These are phyloP conservation scores for Prionailurus bengalensis DNA, from an alignment of 2,113 vertebrate species.

Conservation along the genomic window DNA sequence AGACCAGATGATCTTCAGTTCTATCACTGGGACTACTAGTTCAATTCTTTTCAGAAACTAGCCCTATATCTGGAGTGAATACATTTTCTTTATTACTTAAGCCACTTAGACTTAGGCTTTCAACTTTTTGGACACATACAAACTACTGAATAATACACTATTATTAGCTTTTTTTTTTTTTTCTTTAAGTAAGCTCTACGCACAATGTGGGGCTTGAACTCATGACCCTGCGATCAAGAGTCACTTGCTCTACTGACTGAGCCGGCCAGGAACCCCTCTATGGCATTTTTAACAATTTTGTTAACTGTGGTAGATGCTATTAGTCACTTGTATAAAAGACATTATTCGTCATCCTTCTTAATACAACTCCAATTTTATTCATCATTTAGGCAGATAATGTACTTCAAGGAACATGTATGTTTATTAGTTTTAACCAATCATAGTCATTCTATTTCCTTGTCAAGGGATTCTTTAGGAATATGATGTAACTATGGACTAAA, in stretches of 20 bases:
- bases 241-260: neutral
- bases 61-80: neutral
- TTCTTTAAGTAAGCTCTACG: neutral
- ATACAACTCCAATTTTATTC: conserved; percentile 1
- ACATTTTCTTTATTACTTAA: neutral
- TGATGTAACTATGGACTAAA: neutral
- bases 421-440: neutral
- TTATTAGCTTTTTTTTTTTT: neutral
- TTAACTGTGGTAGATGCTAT: neutral
- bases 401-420: neutral
- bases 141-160: neutral
- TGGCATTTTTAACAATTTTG: conserved; percentile 23
- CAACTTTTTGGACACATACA: neutral
- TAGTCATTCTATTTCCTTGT: neutral
- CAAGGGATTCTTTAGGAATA: conserved; percentile 7
- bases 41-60: conserved; percentile 37
- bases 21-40: neutral
- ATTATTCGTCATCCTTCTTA: conserved; percentile 19
- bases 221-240: neutral
- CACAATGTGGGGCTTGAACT: neutral
- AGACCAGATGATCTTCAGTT: neutral
- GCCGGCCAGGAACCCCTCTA: neutral
- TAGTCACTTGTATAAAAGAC: conserved; percentile 42
- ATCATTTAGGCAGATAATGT: neutral
- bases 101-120: neutral